Conservation (phyloP, 2,113 vertebrate species). For the Tetrax tetrax region DNA sequence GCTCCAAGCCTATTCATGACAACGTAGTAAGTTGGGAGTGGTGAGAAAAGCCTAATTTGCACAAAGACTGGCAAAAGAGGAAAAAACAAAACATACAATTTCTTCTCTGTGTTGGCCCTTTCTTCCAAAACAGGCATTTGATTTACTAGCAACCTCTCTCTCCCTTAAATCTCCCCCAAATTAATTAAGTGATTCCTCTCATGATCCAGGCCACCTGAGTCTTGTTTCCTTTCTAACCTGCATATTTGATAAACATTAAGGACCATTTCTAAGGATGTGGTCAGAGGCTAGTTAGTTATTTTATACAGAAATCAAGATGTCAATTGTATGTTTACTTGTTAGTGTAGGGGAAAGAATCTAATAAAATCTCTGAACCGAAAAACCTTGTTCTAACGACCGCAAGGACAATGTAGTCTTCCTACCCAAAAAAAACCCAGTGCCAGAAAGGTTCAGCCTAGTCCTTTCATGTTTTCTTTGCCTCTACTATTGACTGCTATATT, state of each 20-base stretch:
- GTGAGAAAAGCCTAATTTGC: background rate
- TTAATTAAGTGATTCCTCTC: background rate
- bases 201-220: background rate
- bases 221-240: background rate
- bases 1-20: background rate
- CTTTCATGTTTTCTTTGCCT: background rate
- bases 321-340: background rate
- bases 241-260: background rate
- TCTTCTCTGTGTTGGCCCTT: background rate
- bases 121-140: background rate
- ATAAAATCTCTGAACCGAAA: background rate
- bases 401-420: background rate
- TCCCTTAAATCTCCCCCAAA: background rate
- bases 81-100: background rate
- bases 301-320: background rate
- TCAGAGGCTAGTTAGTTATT: background rate
- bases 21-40: background rate
- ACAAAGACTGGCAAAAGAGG: background rate
- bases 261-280: background rate
- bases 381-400: background rate
- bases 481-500: background rate
- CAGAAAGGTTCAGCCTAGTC: background rate
- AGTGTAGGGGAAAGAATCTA: background rate
- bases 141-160: background rate
- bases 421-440: fast-evolving